phyloP scores from a whole-genome alignment of 2,797 vertebrate species.

The Ceyx erithaca region DNA sequence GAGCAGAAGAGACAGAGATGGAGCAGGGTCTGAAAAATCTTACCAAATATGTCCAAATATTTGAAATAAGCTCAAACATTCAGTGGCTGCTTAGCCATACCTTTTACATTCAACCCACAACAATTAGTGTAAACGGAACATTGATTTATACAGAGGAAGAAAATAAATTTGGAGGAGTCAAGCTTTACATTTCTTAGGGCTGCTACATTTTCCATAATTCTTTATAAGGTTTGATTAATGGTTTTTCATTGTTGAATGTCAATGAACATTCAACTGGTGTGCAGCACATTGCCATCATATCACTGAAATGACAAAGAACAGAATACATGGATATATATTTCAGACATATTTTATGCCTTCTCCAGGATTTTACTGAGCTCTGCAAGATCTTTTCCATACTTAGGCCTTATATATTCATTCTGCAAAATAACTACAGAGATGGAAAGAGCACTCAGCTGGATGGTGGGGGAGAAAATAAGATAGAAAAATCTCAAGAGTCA shows the following conservation, averaged over 20 bases:
- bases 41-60: constrained; percentile 68
- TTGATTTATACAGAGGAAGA: constrained; percentile 37
- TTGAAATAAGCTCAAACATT: constrained; percentile 56
- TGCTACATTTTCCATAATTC: constrained; percentile 20
- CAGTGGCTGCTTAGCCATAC: constrained; percentile 44
- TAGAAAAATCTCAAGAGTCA: neutral
- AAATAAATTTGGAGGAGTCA: constrained; percentile 40
- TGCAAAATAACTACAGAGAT: neutral
- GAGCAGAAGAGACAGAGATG: constrained; percentile 65
- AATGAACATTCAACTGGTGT: neutral
- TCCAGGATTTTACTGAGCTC: neutral
- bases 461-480: neutral
- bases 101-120: constrained; percentile 46
- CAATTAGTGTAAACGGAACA: constrained; percentile 1
- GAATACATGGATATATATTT: neutral
- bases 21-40: constrained; percentile 55
- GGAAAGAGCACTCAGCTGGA: neutral
- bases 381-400: neutral
- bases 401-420: neutral
- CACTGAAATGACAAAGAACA: constrained; percentile 21
- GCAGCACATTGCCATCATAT: neutral
- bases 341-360: neutral
- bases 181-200: neutral
- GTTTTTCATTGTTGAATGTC: neutral
- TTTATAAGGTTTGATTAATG: constrained; percentile 47